Evolutionary conservation across 2,797 vertebrate genomes (phyloP), one percentile per base, ranked within the genome.

Genomic region (Leptoclinus maculatus): DNA sequence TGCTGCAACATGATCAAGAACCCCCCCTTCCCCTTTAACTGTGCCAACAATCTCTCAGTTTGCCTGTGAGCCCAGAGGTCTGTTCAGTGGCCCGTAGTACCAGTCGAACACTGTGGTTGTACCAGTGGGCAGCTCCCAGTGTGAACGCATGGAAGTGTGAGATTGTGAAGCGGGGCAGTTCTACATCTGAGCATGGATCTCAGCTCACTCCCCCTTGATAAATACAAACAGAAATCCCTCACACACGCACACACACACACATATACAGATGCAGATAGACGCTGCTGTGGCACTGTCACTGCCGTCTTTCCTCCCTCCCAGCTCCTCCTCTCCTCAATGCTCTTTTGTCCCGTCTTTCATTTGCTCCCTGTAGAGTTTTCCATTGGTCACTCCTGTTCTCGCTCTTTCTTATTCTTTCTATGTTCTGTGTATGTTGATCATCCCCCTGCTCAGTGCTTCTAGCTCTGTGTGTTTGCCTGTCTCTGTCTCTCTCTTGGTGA

Each of bases 281-380:
- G 74, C 53, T 23, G 38, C 78, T 70, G 74, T 39, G 32, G 36
- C 1, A n/a, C 66, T 54, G 49, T 59, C 49, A 45, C 54, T 78
- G 58, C 41, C 16, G 57, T 67, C 23, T 70, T 49, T 60, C 56
- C 74, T 53, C 36, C 66, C 56, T 59, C 49, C 53, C 51, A 23
- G 56, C 43, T 71, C 38, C 17, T 43, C 57, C 38, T 71, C 49
- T 51, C 36, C 71, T 81, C 27, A 60, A 25, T 4, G 9, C 56
- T 49, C 59, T 32, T 47, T 27, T 74, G 70, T 81, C 56, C 72
- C 32, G 0, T 79, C 78, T 88, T 83, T 82, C 71, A 73, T 85
- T 87, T 80, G 76, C 72, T 80, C 76, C 82, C 82, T 84, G 70
- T 60, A 69, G 79, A 79, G 63, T 71, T 80, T 79, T 69, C 51